Evolutionary conservation across 2,797 vertebrate species (phyloP), one percentile per base, ranked within the genome.

Genomic region (Euthynnus affinis): DNA sequence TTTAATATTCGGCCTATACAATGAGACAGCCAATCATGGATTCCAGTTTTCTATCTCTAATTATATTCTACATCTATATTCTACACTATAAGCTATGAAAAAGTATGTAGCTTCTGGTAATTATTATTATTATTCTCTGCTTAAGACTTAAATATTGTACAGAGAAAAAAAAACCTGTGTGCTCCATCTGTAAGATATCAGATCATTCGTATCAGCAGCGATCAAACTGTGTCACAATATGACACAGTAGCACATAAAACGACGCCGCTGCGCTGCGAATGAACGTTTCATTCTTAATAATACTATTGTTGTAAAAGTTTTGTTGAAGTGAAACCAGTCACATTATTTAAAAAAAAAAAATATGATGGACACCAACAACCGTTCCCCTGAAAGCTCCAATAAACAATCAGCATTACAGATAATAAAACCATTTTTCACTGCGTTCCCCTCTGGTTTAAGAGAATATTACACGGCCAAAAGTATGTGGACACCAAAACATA

Each of bases 1-100:
- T 68, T 34, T n/a, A n/a, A 29, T 9, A 42, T 25, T 44, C 57
- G 9, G 23, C 22, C 46, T 20, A 20, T 13, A 66, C 15, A 69
- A 56, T 1, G 10, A 9, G n/a, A 55, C 18, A 22, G 62, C 42
- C 37, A 29, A 58, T 65, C 12, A 40, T 1, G 8, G 48, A n/a
- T 64, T 80, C 65, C 62, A 74, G 56, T 74, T 86, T n/a, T 86
- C 29, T 76, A 52, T 52, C 37, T 14, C 64, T 80, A 67, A 58
- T 61, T 74, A 81, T 56, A 40, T 32, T 27, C 42, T 81, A 78
- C 22, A 70, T 13, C 12, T 76, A 14, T 67, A 60, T 79, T 75
- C 18, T 62, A 76, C 6, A 18, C 12, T 59, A 49, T 12, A 52
- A 72, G 74, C 65, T 34, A 64, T 29, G 22, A 7, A 51, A 37